Evolutionary conservation across 2,113 vertebrate genomes (phyloP).

Genomic region (Choloepus hoffmanni): DNA sequence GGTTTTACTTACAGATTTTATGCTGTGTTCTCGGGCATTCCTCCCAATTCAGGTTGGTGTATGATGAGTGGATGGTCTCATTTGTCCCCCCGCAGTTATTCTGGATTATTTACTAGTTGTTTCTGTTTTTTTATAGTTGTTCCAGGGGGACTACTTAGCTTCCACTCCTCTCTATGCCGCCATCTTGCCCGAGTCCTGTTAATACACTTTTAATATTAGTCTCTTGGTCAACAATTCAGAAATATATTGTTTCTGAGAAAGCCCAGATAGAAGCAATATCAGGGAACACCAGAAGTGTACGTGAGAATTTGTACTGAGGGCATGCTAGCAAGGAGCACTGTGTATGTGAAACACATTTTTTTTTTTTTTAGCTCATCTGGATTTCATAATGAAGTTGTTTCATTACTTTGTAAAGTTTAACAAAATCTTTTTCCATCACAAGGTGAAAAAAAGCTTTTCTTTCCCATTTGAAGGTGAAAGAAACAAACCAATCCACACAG

Average conservation of each 20-base stretch:
- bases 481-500: background rate
- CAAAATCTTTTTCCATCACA: background rate
- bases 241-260: background rate
- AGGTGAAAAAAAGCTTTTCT: background rate
- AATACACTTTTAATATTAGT: background rate
- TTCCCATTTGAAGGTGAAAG: background rate
- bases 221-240: background rate
- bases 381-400: background rate
- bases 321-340: background rate
- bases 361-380: background rate
- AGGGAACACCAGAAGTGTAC: accelerated
- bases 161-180: too few species aligned
- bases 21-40: too few species aligned
- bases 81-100: too few species aligned
- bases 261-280: background rate
- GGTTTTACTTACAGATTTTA: too few species aligned
- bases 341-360: background rate
- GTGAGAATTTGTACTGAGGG: background rate
- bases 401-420: background rate
- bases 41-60: too few species aligned
- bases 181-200: background rate
- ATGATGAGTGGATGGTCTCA: too few species aligned
- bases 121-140: too few species aligned
- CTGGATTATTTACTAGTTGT: too few species aligned
- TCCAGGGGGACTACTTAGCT: too few species aligned